phyloP scores from a whole-genome alignment of 2,113 vertebrate species.

The Mola mola region DNA sequence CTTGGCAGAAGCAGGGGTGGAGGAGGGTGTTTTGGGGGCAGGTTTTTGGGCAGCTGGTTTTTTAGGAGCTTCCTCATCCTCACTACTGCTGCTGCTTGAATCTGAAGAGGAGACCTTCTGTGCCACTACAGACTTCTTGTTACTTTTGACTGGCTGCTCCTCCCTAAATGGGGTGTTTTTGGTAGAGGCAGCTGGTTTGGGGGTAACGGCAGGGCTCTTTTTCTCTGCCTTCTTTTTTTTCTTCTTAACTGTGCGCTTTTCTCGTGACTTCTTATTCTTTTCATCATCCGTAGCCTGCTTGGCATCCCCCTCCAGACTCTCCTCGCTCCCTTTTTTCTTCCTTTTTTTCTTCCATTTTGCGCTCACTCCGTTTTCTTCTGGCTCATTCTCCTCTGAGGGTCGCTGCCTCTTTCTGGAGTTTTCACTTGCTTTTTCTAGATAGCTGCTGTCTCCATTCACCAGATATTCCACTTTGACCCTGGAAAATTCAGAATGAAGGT shows the following conservation, averaged over 20 bases:
- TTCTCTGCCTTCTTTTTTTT: slow-evolving; percentile 49
- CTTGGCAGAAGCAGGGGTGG: slow-evolving; percentile 22
- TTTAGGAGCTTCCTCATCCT: slow-evolving; percentile 45
- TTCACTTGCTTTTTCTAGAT: neutral
- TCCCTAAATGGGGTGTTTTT: neutral
- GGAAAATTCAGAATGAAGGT: slow-evolving; percentile 18
- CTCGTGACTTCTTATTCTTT: neutral
- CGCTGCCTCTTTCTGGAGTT: slow-evolving; percentile 62
- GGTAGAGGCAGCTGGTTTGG: slow-evolving; percentile 10
- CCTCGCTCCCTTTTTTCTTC: slow-evolving; percentile 48
- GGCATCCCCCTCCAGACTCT: neutral
- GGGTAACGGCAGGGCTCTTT: neutral
- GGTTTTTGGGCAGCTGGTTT: slow-evolving; percentile 28
- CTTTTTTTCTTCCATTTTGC: slow-evolving; percentile 43
- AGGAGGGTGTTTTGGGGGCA: slow-evolving; percentile 25
- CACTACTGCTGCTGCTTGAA: slow-evolving; percentile 63
- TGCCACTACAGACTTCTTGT: slow-evolving; percentile 33
- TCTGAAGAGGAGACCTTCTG: slow-evolving; percentile 35
- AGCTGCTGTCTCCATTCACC: slow-evolving; percentile 39
- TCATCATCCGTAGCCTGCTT: neutral
- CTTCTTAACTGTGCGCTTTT: slow-evolving; percentile 34
- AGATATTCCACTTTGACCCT: slow-evolving; percentile 79
- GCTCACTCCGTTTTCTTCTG: neutral
- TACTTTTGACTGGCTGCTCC: slow-evolving; percentile 3
- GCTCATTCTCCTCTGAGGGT: slow-evolving; percentile 23